phyloP scores from a whole-genome alignment of 2,113 vertebrate genomes.

The Oryzias celebensis region DNA sequence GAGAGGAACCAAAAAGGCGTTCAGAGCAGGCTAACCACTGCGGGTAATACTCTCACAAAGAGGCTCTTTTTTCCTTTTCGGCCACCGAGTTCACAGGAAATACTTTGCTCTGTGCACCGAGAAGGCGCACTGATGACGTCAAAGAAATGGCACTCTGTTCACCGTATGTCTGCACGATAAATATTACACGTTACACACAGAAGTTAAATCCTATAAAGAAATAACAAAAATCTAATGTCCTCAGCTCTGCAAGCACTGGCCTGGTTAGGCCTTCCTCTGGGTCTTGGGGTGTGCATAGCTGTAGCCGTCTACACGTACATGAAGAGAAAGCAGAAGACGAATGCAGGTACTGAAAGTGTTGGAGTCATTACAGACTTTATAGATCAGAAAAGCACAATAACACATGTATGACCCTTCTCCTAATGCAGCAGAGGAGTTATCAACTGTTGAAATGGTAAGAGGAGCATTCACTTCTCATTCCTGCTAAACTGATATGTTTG shows the following conservation, averaged over 20 bases:
- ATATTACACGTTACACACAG: neutral
- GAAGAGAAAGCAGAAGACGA: slow-evolving; percentile 38
- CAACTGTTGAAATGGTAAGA: slow-evolving; percentile 48
- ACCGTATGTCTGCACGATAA: slow-evolving; percentile 26
- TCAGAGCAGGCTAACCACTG: slow-evolving; percentile 4
- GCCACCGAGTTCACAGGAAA: slow-evolving; percentile 4
- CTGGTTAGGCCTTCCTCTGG: slow-evolving; percentile 32
- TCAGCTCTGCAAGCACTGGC: slow-evolving; percentile 29
- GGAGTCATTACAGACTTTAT: neutral
- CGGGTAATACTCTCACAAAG: slow-evolving; percentile 20
- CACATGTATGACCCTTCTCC: neutral
- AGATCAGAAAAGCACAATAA: too few species aligned
- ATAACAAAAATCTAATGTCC: neutral
- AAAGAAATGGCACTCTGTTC: slow-evolving; percentile 24
- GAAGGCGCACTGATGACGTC: slow-evolving; percentile 38
- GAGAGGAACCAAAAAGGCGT: neutral
- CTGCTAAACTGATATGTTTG: rapidly evolving
- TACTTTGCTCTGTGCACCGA: slow-evolving; percentile 42
- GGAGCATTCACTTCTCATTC: neutral
- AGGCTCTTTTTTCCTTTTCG: slow-evolving; percentile 27
- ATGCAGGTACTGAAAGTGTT: slow-evolving; percentile 26
- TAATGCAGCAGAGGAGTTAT: slow-evolving; percentile 25
- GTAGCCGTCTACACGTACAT: slow-evolving; percentile 28
- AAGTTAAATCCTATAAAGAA: neutral
- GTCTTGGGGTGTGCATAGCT: slow-evolving; percentile 19